A percentile compares a stretch with the other conserved stretches of the same genome.
Evolutionary conservation across 2,113 vertebrate species (phyloP).

Genomic region (Sarotherodon lohbergeri): DNA sequence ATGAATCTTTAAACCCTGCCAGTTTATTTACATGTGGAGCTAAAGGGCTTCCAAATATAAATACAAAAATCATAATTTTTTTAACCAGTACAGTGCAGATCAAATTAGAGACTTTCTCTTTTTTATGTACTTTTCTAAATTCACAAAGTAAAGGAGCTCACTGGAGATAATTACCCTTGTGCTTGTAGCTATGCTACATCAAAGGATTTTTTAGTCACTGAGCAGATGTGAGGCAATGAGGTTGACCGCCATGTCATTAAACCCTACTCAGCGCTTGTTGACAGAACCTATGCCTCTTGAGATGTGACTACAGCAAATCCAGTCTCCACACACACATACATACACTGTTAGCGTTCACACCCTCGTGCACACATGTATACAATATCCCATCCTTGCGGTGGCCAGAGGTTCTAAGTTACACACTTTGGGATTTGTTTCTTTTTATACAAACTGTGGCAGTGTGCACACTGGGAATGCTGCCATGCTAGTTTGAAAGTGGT

Average conservation of each 20-base stretch:
- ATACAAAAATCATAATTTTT: neutral
- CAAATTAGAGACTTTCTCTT: neutral
- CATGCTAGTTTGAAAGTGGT: conserved; percentile 5
- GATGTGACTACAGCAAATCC: conserved; percentile 19
- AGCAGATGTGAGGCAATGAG: conserved; percentile 52
- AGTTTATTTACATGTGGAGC: neutral
- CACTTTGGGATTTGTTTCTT: conserved; percentile 23
- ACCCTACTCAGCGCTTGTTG: conserved; percentile 36
- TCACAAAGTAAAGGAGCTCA: neutral
- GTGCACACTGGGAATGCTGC: neutral
- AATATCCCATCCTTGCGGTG: neutral
- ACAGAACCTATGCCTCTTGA: conserved; percentile 34
- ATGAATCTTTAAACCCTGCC: neutral
- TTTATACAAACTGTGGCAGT: conserved; percentile 4
- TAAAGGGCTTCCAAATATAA: neutral
- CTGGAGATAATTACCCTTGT: conserved; percentile 39
- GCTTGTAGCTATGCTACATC: conserved; percentile 19
- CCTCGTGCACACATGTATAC: neutral
- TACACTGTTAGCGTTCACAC: neutral
- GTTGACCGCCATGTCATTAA: conserved; percentile 55
- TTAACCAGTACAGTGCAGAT: neutral
- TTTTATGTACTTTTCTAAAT: neutral
- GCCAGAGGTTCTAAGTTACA: conserved; percentile 1
- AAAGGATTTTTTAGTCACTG: conserved; percentile 32
- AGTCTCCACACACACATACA: neutral